Percentiles rank a stretch among this genome's conserved stretches.
Conservation (phyloP, 2,888 invertebrate species). For the Xestia sexstrigata region DNA sequence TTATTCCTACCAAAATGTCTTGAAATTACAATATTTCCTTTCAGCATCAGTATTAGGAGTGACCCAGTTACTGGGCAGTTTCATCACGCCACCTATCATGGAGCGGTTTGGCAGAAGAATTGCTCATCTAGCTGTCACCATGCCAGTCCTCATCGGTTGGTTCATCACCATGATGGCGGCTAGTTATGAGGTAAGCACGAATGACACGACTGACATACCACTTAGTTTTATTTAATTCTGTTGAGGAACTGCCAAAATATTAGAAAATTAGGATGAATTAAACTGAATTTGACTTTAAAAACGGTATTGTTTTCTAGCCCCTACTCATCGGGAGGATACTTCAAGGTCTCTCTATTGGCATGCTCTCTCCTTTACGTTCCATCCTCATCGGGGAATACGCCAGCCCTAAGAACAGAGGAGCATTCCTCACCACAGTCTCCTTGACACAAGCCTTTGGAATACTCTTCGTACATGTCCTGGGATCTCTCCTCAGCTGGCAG, state of each 20-base stretch:
- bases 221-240: neutral
- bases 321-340: constrained; percentile 77
- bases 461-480: constrained; percentile 90
- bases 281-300: neutral
- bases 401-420: constrained; percentile 90
- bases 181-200: constrained; percentile 72
- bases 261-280: neutral
- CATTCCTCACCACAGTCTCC: constrained; percentile 90
- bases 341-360: constrained; percentile 87
- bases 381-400: constrained; percentile 89
- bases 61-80: constrained; percentile 79
- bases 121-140: constrained; percentile 85
- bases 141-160: constrained; percentile 89
- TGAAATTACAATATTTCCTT: constrained; percentile 8
- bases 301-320: constrained; percentile 69
- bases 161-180: constrained; percentile 84
- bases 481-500: constrained; percentile 90
- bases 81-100: constrained; percentile 83
- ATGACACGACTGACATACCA: neutral
- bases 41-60: constrained; percentile 80
- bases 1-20: neutral
- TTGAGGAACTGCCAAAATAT: neutral
- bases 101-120: constrained; percentile 88
- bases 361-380: constrained; percentile 85
- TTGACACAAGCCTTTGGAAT: constrained; percentile 91